Percentiles rank a stretch among this genome's conserved stretches.
These are phyloP conservation scores for Epirrhoe tristata DNA, from an alignment of 2,888 invertebrate genomes.

Conservation along the genomic window DNA sequence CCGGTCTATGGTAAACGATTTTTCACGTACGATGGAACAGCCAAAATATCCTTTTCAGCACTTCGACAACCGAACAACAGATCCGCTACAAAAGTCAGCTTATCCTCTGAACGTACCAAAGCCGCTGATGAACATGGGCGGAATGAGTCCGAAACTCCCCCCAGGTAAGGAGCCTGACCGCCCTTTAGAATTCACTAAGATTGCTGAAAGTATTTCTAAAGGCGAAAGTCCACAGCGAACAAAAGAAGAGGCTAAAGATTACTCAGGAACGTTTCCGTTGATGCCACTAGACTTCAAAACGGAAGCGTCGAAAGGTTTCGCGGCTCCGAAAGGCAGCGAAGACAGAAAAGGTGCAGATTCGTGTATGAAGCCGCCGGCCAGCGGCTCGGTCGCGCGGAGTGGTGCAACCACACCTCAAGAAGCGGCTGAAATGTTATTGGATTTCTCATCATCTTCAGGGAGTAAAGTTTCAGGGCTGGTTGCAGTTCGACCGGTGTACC, in stretches of 20 bases:
- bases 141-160: constrained; percentile 74
- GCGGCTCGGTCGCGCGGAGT: constrained; percentile 73
- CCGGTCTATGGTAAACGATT: constrained; percentile 78
- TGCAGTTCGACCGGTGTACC: constrained; percentile 84
- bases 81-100: constrained; percentile 73
- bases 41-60: constrained; percentile 78
- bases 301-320: constrained; percentile 78
- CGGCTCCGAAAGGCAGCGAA: constrained; percentile 76
- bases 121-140: constrained; percentile 76
- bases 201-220: constrained; percentile 73
- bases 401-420: constrained; percentile 84
- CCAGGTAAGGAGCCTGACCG: constrained; percentile 66
- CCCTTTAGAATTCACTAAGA: constrained; percentile 71
- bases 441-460: constrained; percentile 87
- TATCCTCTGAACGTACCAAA: constrained; percentile 80
- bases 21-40: constrained; percentile 73
- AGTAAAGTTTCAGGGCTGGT: constrained; percentile 83
- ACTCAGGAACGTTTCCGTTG: constrained; percentile 66
- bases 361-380: constrained; percentile 79
- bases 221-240: constrained; percentile 68
- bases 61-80: constrained; percentile 72
- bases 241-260: constrained; percentile 77
- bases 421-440: constrained; percentile 87
- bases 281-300: constrained; percentile 79
- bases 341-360: constrained; percentile 80